Conservation (phyloP, 2,888 invertebrate species). For the Mamestra brassicae region DNA sequence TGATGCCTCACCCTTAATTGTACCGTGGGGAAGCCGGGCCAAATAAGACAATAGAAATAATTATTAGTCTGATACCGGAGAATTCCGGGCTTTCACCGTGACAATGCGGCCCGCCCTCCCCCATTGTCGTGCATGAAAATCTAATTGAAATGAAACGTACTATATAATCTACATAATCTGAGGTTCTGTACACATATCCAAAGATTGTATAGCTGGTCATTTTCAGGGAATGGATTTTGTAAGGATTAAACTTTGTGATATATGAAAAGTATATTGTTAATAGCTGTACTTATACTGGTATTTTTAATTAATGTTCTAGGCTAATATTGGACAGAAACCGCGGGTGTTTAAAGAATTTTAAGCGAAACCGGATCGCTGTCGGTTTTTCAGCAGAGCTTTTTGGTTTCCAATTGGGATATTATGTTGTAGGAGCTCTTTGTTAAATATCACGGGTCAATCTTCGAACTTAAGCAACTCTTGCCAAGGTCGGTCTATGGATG, state of each 20-base stretch:
- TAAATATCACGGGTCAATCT: too few relatives aligned
- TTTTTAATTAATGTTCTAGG: slow-evolving; percentile 26
- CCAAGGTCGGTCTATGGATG: too few relatives aligned
- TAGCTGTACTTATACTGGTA: not conserved
- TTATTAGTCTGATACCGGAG: slow-evolving; percentile 77
- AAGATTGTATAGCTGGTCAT: slow-evolving; percentile 38
- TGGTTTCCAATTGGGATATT: too few relatives aligned
- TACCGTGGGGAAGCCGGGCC: slow-evolving; percentile 64
- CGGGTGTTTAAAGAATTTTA: slow-evolving; percentile 21
- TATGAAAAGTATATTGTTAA: slow-evolving; percentile 4
- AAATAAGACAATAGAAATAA: slow-evolving; percentile 84
- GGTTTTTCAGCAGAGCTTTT: not conserved
- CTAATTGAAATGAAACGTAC: slow-evolving; percentile 77
- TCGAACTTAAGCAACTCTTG: too few relatives aligned
- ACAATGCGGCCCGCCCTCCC: slow-evolving; percentile 73
- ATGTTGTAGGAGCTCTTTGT: too few relatives aligned
- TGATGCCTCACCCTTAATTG: slow-evolving; percentile 62
- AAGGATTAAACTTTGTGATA: slow-evolving; percentile 9
- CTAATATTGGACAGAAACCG: slow-evolving; percentile 19
- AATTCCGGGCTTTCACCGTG: slow-evolving; percentile 70
- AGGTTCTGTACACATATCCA: slow-evolving; percentile 46
- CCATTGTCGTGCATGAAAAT: slow-evolving; percentile 76
- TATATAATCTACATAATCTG: slow-evolving; percentile 70
- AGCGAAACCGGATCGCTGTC: not conserved
- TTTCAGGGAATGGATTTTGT: slow-evolving; percentile 28